These are phyloP conservation scores for Acleris literana DNA, from an alignment of 2,888 invertebrate species.

Conservation along the genomic window DNA sequence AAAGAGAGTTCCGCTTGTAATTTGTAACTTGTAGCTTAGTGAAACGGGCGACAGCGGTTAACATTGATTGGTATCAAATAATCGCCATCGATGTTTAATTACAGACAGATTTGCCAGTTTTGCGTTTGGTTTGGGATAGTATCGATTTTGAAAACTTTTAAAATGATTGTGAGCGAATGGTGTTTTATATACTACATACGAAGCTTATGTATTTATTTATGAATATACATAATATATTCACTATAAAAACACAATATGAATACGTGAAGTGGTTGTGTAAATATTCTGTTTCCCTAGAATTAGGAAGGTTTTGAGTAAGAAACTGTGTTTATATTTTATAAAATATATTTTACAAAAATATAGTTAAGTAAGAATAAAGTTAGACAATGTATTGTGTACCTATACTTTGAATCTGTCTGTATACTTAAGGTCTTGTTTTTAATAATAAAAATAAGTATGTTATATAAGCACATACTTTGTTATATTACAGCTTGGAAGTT, in stretches of 20 bases:
- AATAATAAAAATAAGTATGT: constrained; percentile 46
- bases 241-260: constrained; percentile 19
- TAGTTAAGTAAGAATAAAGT: constrained; percentile 36
- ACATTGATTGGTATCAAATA: no score
- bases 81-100: no score
- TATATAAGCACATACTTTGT: constrained; percentile 47
- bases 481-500: constrained; percentile 58
- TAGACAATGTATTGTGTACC: constrained; percentile 45
- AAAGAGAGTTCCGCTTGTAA: no score
- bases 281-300: constrained; percentile 64
- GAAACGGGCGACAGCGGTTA: no score
- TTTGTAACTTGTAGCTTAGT: no score
- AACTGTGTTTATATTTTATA: constrained; percentile 70
- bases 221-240: constrained; percentile 18
- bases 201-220: constrained; percentile 21
- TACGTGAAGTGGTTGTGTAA: constrained; percentile 62
- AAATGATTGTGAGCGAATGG: no score
- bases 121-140: no score
- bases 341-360: constrained; percentile 58
- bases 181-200: no score
- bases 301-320: constrained; percentile 52
- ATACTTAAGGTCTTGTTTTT: constrained; percentile 48
- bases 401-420: constrained; percentile 44
- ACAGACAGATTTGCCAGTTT: no score
- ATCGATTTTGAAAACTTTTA: no score